A percentile compares a stretch with the other conserved stretches of the same genome.
Evolutionary conservation across 2,113 vertebrate species (phyloP).

Genomic region (Hylia prasina): DNA sequence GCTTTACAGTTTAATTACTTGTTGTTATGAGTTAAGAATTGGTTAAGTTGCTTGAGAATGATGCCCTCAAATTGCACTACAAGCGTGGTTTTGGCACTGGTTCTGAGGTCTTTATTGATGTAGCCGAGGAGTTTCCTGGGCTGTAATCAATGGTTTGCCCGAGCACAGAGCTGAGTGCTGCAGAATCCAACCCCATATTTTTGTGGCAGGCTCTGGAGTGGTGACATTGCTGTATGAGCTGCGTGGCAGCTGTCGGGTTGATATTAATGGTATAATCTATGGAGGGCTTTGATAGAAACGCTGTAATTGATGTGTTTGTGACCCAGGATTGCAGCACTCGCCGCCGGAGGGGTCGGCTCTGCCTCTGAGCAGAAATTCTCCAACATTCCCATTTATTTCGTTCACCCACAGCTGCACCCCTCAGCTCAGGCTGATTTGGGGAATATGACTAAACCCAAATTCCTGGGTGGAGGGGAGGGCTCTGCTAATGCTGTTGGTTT

Average conservation of each 20-base stretch:
- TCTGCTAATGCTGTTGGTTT: not conserved
- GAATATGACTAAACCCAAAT: not conserved
- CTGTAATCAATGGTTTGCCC: not conserved
- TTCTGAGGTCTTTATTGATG: not conserved
- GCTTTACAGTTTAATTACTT: not conserved
- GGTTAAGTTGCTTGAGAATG: not conserved
- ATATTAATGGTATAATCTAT: not conserved
- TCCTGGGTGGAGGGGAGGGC: not conserved
- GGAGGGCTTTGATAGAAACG: not conserved
- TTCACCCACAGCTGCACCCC: not conserved
- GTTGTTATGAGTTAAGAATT: not conserved
- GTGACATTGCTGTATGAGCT: not conserved
- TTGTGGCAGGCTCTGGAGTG: not conserved
- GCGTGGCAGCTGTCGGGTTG: not conserved
- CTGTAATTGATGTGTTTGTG: constrained; percentile 23
- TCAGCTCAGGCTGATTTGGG: not conserved
- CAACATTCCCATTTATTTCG: not conserved
- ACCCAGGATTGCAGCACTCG: not conserved
- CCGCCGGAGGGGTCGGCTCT: not conserved
- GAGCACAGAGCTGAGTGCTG: not conserved
- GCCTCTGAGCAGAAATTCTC: not conserved
- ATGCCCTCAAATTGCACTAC: not conserved
- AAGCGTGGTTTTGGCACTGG: not conserved
- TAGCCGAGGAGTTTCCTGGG: not conserved
- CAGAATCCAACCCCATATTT: not conserved